A percentile compares a stretch with the other conserved stretches of the same genome.
Conservation (phyloP, 2,113 vertebrate species). For the Lasiurus borealis region DNA sequence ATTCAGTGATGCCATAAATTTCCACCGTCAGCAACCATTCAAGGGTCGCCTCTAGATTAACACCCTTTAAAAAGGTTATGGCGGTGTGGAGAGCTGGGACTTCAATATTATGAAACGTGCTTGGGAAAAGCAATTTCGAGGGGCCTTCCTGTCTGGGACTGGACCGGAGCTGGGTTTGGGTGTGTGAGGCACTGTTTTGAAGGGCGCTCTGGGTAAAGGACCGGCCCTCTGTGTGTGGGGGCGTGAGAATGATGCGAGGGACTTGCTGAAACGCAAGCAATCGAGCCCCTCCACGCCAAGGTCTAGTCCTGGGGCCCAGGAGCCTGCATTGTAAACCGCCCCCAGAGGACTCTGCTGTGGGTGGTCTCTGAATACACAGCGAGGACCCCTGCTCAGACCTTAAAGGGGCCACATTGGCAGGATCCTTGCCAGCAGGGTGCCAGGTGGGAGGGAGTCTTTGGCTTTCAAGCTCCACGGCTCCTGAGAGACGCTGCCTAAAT, state of each 20-base stretch:
- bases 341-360: neutral
- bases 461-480: neutral
- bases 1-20: neutral
- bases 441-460: accelerated
- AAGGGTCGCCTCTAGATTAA: neutral
- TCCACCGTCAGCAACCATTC: neutral
- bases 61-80: neutral
- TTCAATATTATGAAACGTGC: neutral
- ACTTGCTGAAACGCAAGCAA: too few species aligned
- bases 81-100: neutral
- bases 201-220: accelerated
- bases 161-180: neutral
- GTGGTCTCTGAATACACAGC: neutral
- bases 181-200: neutral
- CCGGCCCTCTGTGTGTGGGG: accelerated
- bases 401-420: accelerated
- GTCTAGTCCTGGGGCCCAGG: neutral
- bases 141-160: neutral
- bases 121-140: neutral
- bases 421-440: neutral
- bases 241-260: accelerated
- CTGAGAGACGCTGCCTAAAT: neutral
- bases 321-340: neutral
- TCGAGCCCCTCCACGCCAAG: too few species aligned
- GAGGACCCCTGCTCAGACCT: accelerated